Conservation (phyloP, 1,140 invertebrate species). For the Drosophila pachea region DNA sequence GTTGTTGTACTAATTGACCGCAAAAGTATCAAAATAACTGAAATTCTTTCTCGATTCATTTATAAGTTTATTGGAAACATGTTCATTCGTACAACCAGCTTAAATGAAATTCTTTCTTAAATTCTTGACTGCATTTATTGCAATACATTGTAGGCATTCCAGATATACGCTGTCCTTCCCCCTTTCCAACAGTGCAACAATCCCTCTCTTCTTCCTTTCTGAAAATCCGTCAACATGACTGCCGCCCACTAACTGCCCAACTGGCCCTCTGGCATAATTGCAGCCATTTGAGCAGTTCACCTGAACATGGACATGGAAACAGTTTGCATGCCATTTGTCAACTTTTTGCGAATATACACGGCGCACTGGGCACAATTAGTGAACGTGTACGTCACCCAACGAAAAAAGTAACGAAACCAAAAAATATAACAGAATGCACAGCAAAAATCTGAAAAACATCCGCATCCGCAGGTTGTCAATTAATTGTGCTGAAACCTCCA, state of each 20-base stretch:
- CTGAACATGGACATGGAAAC: slow-evolving; percentile 38
- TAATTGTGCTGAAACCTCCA: slow-evolving; percentile 44
- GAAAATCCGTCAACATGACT: slow-evolving; percentile 8
- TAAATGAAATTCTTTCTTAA: slow-evolving; percentile 23
- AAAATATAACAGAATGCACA: slow-evolving; percentile 13
- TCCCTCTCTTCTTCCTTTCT: background rate
- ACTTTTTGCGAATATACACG: slow-evolving; percentile 44
- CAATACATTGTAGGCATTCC: slow-evolving; percentile 9
- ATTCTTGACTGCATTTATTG: slow-evolving; percentile 14
- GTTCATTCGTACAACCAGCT: slow-evolving; percentile 6
- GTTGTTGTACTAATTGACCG: background rate
- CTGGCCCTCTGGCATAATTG: slow-evolving; percentile 38
- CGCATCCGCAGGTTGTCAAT: slow-evolving; percentile 51
- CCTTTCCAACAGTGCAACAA: background rate
- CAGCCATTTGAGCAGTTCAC: slow-evolving; percentile 48
- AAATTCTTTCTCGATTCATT: background rate
- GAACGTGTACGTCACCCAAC: slow-evolving; percentile 21
- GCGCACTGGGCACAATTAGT: slow-evolving; percentile 44
- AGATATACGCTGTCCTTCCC: background rate
- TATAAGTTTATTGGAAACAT: slow-evolving; percentile 3
- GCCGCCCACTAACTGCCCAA: slow-evolving; percentile 15
- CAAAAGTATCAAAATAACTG: background rate
- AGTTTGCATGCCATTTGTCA: slow-evolving; percentile 47
- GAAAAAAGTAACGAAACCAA: slow-evolving; percentile 10
- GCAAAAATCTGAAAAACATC: slow-evolving; percentile 50